phyloP scores from a whole-genome alignment of 2,113 vertebrate species.

The Lophochroa leadbeateri region DNA sequence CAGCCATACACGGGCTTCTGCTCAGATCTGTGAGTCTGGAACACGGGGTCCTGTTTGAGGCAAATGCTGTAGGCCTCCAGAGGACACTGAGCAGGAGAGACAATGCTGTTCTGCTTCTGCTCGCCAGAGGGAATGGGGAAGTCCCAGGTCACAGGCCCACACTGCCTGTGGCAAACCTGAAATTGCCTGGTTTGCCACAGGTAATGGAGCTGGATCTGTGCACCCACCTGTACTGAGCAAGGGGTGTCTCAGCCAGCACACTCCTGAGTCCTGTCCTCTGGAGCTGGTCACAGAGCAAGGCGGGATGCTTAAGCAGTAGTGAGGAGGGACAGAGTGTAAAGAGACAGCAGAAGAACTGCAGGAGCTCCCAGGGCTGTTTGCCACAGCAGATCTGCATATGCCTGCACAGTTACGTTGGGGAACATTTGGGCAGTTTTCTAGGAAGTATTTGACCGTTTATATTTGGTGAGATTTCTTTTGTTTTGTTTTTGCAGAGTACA shows the following conservation, averaged over 20 bases:
- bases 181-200: not conserved
- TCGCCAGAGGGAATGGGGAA: not conserved
- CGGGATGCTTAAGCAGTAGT: not conserved
- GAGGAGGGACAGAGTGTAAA: not conserved
- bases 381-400: not conserved
- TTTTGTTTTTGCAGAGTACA: not conserved
- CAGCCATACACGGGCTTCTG: too few species aligned
- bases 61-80: not conserved
- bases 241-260: not conserved
- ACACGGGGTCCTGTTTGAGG: too few species aligned
- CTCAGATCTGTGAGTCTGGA: too few species aligned
- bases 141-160: not conserved
- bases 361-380: not conserved
- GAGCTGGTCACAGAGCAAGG: not conserved
- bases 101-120: not conserved
- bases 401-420: accelerated
- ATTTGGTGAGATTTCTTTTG: not conserved
- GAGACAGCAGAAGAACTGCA: not conserved
- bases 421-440: not conserved
- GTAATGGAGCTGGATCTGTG: not conserved
- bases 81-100: not conserved
- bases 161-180: not conserved
- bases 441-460: not conserved
- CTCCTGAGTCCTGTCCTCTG: not conserved
- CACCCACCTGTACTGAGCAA: not conserved